phyloP scores from a whole-genome alignment of 2,797 vertebrate species.

The Pristis pectinata region DNA sequence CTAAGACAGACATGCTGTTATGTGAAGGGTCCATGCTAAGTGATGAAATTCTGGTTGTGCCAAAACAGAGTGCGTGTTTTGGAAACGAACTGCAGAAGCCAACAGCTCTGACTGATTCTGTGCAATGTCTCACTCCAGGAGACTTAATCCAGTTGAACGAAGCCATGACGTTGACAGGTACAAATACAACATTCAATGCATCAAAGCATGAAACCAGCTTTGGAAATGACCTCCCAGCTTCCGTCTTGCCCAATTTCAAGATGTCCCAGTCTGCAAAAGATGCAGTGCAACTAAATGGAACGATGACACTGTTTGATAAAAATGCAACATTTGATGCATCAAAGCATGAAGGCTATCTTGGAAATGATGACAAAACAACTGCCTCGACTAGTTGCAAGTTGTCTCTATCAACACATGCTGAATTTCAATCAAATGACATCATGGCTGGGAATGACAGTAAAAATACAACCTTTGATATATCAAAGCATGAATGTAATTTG shows the following conservation, averaged over 20 bases:
- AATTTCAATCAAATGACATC: background rate
- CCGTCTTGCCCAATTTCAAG: background rate
- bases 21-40: background rate
- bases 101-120: background rate
- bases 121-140: background rate
- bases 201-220: background rate
- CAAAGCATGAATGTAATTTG: background rate
- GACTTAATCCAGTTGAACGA: background rate
- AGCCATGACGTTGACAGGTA: background rate
- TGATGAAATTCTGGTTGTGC: too few relatives aligned
- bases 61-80: background rate
- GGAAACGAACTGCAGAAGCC: background rate
- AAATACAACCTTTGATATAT: background rate
- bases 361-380: background rate
- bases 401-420: background rate
- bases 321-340: background rate
- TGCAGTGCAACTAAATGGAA: background rate
- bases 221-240: background rate
- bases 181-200: background rate
- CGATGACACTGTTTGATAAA: background rate
- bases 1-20: background rate
- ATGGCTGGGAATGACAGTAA: background rate
- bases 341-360: background rate
- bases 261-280: background rate
- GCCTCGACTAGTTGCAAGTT: background rate